These are phyloP conservation scores for Sinocyclocheilus anshuiensis DNA, from an alignment of 2,113 vertebrate genomes.

Conservation along the genomic window DNA sequence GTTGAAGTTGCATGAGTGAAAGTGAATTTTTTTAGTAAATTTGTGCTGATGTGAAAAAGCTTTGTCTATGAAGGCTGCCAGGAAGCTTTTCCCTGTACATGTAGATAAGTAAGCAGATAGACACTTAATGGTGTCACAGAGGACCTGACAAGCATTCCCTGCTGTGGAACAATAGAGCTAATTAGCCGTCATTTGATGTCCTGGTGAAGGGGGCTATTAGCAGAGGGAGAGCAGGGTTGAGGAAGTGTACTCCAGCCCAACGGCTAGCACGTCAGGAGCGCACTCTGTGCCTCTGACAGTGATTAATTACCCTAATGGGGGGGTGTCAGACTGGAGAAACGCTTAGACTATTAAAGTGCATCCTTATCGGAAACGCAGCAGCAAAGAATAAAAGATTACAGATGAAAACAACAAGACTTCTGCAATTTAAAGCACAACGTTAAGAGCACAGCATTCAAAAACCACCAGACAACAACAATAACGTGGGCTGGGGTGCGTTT, in stretches of 20 bases:
- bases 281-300: constrained; percentile 56
- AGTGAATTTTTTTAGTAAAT: neutral
- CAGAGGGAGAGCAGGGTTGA: constrained; percentile 47
- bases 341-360: constrained; percentile 58
- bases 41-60: neutral
- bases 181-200: constrained; percentile 65
- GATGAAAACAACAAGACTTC: neutral
- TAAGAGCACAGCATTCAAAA: neutral
- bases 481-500: neutral
- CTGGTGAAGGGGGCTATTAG: constrained; percentile 64
- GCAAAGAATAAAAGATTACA: neutral
- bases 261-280: constrained; percentile 55
- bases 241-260: constrained; percentile 43
- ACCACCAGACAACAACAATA: neutral
- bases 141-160: constrained; percentile 50
- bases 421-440: constrained; percentile 26
- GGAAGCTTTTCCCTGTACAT: constrained; percentile 16
- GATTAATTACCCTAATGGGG: constrained; percentile 69
- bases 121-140: constrained; percentile 40
- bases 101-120: constrained; percentile 25
- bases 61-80: neutral
- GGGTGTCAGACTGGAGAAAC: constrained; percentile 52
- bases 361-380: constrained; percentile 48
- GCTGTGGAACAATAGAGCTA: constrained; percentile 57
- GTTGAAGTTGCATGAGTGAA: neutral